Base-by-base conservation (phyloP, 23 tunicate species). In the Phallusia fumigata region DNA sequence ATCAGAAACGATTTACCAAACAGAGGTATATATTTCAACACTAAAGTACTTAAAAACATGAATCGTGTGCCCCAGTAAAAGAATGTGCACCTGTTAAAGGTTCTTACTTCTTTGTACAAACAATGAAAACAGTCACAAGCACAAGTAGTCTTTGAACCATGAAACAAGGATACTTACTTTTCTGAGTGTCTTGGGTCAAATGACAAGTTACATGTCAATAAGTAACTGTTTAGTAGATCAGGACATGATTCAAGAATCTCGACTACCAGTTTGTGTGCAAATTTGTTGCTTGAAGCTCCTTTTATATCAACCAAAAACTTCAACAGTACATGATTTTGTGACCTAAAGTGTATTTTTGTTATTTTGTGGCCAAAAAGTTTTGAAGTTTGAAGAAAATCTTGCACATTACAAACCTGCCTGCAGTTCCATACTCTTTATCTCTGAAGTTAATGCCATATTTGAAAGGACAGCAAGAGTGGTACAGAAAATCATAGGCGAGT, bases 391-490 rank as follows among this genome's bases (percentile, higher is more conserved):
- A 31, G 1, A 74, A 74, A 33, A 33, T 35, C n/a, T n/a, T n/a
- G n/a, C n/a, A n/a, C n/a, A n/a, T 30, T 30, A 74, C 78, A 5
- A 18, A 83, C 87, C 87, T 83, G 26, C 8, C 69, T 30, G 73
- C 77, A 36, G 81, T 82, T 45, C 91, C 91, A 53, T 64, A 82
- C 33, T 65, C 65, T 31, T 53, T 76, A 77, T 88, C 91, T 31
- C 51, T 33, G 78, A 88, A 88, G 72, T 82, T 88, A n/a, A 88
- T 88, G 49, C 91, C 91, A 76, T 82, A 76, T 45, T 82, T 77
- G 81, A 81, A 75, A 32, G 91, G 86, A 82, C 91, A 88, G 53
- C 91, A 88, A 33, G 30, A 35, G 30, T 88, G 77, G 76, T 36
- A 82, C 30, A 88, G 30, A 65, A 88, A 88, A 18, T 88, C 74